These are phyloP conservation scores for Drosophila aldrichi DNA, from an alignment of 2,888 invertebrate genomes.

Conservation along the genomic window DNA sequence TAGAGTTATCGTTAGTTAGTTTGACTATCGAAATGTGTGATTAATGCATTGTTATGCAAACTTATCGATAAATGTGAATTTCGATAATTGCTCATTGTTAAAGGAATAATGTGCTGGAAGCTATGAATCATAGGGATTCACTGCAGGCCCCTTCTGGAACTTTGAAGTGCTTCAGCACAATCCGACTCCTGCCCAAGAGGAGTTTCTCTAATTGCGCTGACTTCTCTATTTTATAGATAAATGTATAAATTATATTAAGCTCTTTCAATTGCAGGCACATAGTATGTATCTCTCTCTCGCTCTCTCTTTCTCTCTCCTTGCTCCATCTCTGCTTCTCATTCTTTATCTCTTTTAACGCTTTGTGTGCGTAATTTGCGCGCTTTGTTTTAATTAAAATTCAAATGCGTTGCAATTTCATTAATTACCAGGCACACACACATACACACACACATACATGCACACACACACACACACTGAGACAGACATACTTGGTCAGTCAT, in stretches of 20 bases:
- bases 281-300: not conserved
- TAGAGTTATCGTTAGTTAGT: not conserved
- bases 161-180: not conserved
- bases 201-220: not conserved
- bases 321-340: not conserved
- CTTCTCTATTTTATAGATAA: constrained; percentile 1
- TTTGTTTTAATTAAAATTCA: constrained; percentile 84
- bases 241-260: constrained; percentile 5
- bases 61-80: not conserved
- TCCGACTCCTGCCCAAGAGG: not conserved
- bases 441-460: constrained; percentile 28
- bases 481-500: constrained; percentile 37
- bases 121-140: too few relatives aligned
- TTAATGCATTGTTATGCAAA: not conserved
- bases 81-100: not conserved
- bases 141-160: not conserved
- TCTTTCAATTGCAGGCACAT: not conserved
- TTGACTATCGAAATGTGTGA: not conserved
- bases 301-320: not conserved
- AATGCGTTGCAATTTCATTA: constrained; percentile 83
- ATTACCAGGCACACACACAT: constrained; percentile 68
- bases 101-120: not conserved
- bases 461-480: constrained; percentile 33
- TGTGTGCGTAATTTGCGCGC: constrained; percentile 73
- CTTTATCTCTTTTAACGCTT: not conserved